Evolutionary conservation across 2,113 vertebrate genomes (phyloP).

Genomic region (Eidolon helvum): DNA sequence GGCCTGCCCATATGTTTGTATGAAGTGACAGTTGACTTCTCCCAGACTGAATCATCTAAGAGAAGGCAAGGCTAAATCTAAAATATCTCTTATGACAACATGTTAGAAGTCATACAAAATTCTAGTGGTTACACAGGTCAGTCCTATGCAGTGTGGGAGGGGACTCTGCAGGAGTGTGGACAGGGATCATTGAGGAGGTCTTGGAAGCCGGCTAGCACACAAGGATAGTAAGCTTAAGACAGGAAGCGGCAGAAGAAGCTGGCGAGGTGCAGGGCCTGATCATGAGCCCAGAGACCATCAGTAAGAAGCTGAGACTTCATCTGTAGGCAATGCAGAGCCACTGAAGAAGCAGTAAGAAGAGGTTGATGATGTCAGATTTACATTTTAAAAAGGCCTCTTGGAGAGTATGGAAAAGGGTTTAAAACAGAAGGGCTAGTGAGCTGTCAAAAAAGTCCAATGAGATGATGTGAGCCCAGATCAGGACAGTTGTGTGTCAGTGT

Average conservation of each 20-base stretch:
- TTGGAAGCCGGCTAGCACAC: not conserved
- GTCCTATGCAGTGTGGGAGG: not conserved
- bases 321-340: not conserved
- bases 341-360: not conserved
- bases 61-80: not conserved
- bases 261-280: not conserved
- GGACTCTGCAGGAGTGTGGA: not conserved
- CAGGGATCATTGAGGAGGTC: not conserved
- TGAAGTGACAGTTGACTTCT: not conserved
- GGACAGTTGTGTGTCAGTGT: not conserved
- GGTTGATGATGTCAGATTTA: not conserved
- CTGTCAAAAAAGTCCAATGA: not conserved
- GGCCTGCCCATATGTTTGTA: not conserved
- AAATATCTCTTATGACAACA: not conserved
- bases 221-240: not conserved
- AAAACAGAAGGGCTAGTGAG: not conserved
- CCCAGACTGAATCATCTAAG: not conserved
- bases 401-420: not conserved
- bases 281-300: not conserved
- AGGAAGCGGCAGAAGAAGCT: not conserved
- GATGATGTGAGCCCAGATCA: not conserved
- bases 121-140: not conserved
- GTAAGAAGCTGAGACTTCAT: not conserved
- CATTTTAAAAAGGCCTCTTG: not conserved
- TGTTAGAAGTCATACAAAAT: not conserved